A percentile compares a stretch with the other conserved stretches of the same genome.
Conservation (phyloP, 2,888 invertebrate species). For the Lepidochrysops patricia region DNA sequence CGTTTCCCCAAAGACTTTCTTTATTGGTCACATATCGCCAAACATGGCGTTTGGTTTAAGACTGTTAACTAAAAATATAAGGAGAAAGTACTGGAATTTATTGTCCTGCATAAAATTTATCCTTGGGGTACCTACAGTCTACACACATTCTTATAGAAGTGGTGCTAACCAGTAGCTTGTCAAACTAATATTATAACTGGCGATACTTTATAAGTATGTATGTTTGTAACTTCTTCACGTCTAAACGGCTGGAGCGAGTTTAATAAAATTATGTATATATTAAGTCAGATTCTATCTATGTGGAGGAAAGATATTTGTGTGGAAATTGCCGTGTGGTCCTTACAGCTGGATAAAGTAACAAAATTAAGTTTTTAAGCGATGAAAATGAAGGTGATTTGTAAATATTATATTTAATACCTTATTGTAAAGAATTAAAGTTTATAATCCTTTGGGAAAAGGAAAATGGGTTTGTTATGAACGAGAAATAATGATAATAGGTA, state of each 20-base stretch:
- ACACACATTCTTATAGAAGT: too few relatives aligned
- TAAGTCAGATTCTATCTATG: too few relatives aligned
- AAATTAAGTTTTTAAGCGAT: slow-evolving; percentile 38
- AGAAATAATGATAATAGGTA: background rate
- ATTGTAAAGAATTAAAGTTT: slow-evolving; percentile 9
- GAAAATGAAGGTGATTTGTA: slow-evolving; percentile 33
- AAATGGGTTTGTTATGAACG: background rate
- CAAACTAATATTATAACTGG: too few relatives aligned
- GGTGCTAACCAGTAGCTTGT: too few relatives aligned
- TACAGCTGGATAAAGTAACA: slow-evolving; percentile 24
- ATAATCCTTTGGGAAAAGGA: slow-evolving; percentile 1
- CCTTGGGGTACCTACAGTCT: too few relatives aligned
- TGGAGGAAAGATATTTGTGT: background rate
- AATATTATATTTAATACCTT: slow-evolving; percentile 23
- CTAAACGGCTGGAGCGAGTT: too few relatives aligned
- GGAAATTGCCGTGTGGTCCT: slow-evolving; percentile 25
- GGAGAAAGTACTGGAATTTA: background rate
- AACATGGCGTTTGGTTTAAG: background rate
- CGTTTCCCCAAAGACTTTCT: background rate
- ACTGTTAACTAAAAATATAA: background rate
- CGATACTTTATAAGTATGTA: too few relatives aligned
- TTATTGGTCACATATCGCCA: background rate
- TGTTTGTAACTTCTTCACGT: too few relatives aligned
- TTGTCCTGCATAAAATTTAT: background rate
- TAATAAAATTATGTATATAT: too few relatives aligned